Conservation (phyloP, 2,888 invertebrate species). For the Alviniconcha strummeri region DNA sequence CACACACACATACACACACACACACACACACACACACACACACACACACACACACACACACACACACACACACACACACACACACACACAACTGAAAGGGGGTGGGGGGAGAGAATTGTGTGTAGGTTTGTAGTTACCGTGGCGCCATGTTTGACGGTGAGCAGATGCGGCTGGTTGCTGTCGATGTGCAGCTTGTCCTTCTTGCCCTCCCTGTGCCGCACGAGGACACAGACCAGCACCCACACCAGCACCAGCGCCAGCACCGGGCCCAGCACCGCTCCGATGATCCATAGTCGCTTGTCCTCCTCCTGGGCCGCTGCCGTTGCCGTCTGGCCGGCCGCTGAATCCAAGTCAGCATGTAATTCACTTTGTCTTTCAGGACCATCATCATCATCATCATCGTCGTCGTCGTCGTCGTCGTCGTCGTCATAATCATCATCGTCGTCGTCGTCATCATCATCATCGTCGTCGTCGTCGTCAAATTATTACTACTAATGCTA, state of each 20-base stretch:
- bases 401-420: background rate
- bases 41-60: background rate
- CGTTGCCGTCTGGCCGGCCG: slow-evolving; percentile 34
- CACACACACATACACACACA: too few species aligned
- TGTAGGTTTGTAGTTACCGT: background rate
- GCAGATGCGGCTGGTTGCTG: slow-evolving; percentile 33
- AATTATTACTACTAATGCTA: background rate
- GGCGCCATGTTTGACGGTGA: slow-evolving; percentile 35
- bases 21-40: too few species aligned
- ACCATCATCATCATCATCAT: too few species aligned
- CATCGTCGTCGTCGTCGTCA: background rate
- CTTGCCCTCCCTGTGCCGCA: slow-evolving; percentile 20
- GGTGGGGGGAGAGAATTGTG: background rate
- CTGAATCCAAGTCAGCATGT: slow-evolving; percentile 15
- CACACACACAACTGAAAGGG: background rate
- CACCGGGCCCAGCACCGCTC: slow-evolving; percentile 59
- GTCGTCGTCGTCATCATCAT: background rate
- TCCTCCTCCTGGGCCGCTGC: slow-evolving; percentile 29
- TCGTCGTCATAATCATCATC: background rate
- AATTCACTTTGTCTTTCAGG: too few species aligned
- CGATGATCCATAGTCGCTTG: slow-evolving; percentile 61
- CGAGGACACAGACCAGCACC: slow-evolving; percentile 49
- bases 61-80: background rate
- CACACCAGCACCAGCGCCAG: slow-evolving; percentile 50
- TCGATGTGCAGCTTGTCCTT: slow-evolving; percentile 34